These are phyloP conservation scores for Zonitis immaculata DNA, from an alignment of 2,888 invertebrate genomes.

Conservation along the genomic window DNA sequence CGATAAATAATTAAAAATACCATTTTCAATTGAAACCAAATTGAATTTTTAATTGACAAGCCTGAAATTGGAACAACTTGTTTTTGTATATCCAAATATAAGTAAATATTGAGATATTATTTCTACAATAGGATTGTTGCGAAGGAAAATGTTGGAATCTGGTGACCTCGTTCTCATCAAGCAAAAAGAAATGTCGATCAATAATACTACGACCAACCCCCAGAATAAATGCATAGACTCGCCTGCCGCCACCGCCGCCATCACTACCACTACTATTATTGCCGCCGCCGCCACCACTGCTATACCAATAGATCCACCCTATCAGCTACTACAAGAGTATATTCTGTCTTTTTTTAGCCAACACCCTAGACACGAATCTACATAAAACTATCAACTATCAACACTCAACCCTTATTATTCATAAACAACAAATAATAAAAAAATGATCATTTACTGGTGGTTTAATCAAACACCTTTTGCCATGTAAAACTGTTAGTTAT, in stretches of 20 bases:
- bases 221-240: slow-evolving; percentile 28
- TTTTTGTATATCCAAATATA: too few species aligned
- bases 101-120: too few species aligned
- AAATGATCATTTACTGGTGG: background rate
- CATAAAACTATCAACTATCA: background rate
- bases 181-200: slow-evolving; percentile 27
- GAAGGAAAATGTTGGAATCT: slow-evolving; percentile 33
- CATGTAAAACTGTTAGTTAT: too few species aligned
- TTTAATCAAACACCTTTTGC: slow-evolving; percentile 2
- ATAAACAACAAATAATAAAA: background rate
- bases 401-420: background rate
- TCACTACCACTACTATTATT: background rate
- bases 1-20: too few species aligned
- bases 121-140: too few species aligned
- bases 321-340: slow-evolving; percentile 17
- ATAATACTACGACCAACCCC: slow-evolving; percentile 32
- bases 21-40: too few species aligned
- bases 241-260: slow-evolving; percentile 17
- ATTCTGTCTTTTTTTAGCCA: slow-evolving; percentile 8
- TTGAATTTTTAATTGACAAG: too few species aligned
- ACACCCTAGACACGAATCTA: slow-evolving; percentile 2
- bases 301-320: slow-evolving; percentile 14
- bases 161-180: slow-evolving; percentile 35
- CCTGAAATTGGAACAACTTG: too few species aligned
- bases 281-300: background rate